These are phyloP conservation scores for Cygnus olor DNA, from an alignment of 2,797 vertebrate species.

Conservation along the genomic window DNA sequence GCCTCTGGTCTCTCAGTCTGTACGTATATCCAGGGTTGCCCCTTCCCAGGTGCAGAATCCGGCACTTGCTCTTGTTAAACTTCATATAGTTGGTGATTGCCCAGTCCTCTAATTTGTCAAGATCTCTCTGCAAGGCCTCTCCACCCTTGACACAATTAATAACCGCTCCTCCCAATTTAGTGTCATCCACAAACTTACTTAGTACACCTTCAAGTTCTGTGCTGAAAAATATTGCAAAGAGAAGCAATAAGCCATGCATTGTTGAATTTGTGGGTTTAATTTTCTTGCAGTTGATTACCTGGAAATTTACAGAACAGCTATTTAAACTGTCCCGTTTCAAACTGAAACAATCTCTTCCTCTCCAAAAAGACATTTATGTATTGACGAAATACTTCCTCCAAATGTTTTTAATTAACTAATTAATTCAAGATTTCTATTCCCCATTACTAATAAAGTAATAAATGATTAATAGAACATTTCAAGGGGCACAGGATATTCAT, in stretches of 20 bases:
- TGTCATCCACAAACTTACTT: too few relatives aligned
- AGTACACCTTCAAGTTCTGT: not conserved
- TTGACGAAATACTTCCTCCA: conserved; percentile 2
- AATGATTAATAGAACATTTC: not conserved
- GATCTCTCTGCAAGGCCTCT: too few relatives aligned
- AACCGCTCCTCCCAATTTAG: too few relatives aligned
- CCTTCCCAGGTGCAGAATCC: too few relatives aligned
- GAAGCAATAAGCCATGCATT: not conserved
- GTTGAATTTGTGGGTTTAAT: not conserved
- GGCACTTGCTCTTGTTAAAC: too few relatives aligned
- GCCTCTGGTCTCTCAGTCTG: too few relatives aligned
- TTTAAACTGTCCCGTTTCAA: not conserved
- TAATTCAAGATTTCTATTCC: not conserved
- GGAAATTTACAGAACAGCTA: not conserved
- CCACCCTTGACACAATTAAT: too few relatives aligned
- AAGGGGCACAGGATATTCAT: not conserved
- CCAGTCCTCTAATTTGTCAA: too few relatives aligned
- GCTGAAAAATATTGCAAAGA: not conserved
- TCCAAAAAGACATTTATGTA: not conserved
- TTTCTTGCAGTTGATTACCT: not conserved
- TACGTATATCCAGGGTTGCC: too few relatives aligned
- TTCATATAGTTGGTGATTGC: too few relatives aligned
- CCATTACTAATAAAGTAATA: not conserved
- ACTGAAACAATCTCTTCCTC: not conserved
- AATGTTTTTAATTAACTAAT: conserved; percentile 26